A percentile compares a stretch with the other conserved stretches of the same genome.
Conservation (phyloP, 2,113 vertebrate species). For the Ciconia maguari region DNA sequence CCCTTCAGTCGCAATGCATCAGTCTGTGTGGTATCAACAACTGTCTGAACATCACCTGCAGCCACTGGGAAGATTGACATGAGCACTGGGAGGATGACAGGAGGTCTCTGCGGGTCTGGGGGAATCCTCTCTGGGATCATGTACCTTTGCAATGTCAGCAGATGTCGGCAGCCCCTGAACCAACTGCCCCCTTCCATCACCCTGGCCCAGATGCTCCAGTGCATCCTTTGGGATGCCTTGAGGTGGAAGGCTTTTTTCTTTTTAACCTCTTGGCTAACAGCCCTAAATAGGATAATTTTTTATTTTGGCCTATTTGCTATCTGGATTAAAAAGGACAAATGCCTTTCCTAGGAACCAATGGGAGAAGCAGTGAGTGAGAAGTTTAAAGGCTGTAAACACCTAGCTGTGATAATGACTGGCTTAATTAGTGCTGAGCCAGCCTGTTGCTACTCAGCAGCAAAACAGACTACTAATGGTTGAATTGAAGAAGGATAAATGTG, state of each 20-base stretch:
- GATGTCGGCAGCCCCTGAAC: neutral
- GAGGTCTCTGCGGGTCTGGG: neutral
- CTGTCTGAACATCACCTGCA: neutral
- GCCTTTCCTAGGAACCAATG: neutral
- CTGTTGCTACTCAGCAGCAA: constrained; percentile 24
- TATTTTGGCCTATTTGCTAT: neutral
- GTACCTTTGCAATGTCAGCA: neutral
- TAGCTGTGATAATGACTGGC: constrained; percentile 44
- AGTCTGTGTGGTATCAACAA: neutral
- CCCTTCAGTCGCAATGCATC: neutral
- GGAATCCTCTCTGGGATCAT: neutral
- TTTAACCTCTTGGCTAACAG: neutral
- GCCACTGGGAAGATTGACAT: neutral
- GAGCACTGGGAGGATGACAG: neutral
- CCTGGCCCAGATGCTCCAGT: neutral
- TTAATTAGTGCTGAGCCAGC: constrained; percentile 51
- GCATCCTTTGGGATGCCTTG: neutral
- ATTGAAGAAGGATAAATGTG: constrained; percentile 13
- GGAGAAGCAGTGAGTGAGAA: neutral
- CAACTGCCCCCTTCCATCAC: neutral
- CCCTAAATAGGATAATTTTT: neutral
- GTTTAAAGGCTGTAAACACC: constrained; percentile 17
- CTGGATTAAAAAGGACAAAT: neutral
- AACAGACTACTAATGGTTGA: neutral
- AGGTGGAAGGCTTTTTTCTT: neutral